A percentile compares a stretch with the other conserved stretches of the same genome.
Conservation (phyloP, 53 echinoderm and acorn worm species). For the Hippasteria phrygiana region DNA sequence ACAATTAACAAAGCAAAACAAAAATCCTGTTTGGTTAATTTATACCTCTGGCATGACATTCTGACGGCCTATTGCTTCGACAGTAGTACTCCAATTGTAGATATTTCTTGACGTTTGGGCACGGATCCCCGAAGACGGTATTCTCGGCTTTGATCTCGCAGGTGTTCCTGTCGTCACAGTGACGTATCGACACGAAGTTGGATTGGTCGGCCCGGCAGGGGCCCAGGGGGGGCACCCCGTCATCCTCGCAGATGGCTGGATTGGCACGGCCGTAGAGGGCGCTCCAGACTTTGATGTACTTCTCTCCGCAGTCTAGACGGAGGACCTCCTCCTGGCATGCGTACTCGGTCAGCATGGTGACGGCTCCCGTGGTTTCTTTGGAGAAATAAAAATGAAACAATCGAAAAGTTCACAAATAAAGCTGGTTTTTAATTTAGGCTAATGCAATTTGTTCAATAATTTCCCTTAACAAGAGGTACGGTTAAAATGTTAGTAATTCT, state of each 20-base stretch:
- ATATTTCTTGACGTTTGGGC: conserved; percentile 22
- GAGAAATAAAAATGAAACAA: background rate
- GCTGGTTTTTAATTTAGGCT: too few relatives aligned
- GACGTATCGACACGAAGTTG: conserved; percentile 43
- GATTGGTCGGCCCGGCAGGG: conserved; percentile 56
- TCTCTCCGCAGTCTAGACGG: conserved; percentile 49
- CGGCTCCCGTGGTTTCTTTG: background rate
- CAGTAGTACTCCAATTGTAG: conserved; percentile 58
- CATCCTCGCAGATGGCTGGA: conserved; percentile 1
- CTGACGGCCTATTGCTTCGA: conserved; percentile 28
- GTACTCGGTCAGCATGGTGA: background rate
- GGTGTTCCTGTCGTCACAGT: conserved; percentile 28
- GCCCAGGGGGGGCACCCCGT: background rate
- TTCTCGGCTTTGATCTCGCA: conserved; percentile 45
- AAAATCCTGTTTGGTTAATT: background rate
- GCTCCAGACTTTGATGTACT: conserved; percentile 54
- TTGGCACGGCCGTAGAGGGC: conserved; percentile 40
- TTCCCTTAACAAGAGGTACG: too few relatives aligned
- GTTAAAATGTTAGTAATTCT: too few relatives aligned
- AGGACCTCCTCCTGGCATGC: conserved; percentile 57
- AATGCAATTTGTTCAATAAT: too few relatives aligned
- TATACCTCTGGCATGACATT: conserved; percentile 48
- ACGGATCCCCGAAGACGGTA: conserved; percentile 29
- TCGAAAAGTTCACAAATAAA: too few relatives aligned
- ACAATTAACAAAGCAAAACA: background rate